Conservation (phyloP, 2,113 vertebrate genomes). For the Aramus guarauna region DNA sequence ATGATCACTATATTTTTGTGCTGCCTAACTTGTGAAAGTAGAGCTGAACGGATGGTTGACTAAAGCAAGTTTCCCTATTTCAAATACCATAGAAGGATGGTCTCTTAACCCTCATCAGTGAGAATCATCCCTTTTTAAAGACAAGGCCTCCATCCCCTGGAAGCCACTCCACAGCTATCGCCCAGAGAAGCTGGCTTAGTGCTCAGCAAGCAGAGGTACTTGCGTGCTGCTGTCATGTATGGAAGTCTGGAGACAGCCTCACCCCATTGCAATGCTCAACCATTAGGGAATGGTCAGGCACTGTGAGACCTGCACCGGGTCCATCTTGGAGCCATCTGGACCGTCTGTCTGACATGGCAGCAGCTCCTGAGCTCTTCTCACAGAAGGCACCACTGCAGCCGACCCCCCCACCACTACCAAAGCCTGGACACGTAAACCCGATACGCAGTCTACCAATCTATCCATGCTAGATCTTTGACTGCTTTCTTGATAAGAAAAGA, state of each 20-base stretch:
- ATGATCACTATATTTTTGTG: background rate
- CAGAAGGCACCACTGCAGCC: background rate
- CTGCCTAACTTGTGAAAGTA: background rate
- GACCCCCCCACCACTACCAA: background rate
- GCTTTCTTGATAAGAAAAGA: background rate
- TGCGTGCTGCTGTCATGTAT: fast-evolving
- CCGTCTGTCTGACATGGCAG: background rate
- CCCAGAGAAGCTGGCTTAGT: background rate
- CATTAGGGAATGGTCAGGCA: background rate
- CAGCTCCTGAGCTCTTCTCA: background rate
- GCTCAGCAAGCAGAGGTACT: background rate
- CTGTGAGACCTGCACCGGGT: fast-evolving
- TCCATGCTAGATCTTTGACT: background rate
- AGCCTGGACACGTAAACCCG: background rate
- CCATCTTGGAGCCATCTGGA: background rate
- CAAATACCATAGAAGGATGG: background rate
- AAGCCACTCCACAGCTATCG: background rate
- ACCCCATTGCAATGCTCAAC: background rate
- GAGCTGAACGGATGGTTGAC: background rate
- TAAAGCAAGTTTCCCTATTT: background rate
- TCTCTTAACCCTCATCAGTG: background rate
- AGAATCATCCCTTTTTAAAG: background rate
- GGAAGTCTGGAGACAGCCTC: background rate
- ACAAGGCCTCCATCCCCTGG: background rate
- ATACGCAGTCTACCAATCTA: background rate